Percentiles rank a stretch among this genome's conserved stretches.
Conservation (phyloP, 2,888 invertebrate genomes). For the Xestia rhomboidea region DNA sequence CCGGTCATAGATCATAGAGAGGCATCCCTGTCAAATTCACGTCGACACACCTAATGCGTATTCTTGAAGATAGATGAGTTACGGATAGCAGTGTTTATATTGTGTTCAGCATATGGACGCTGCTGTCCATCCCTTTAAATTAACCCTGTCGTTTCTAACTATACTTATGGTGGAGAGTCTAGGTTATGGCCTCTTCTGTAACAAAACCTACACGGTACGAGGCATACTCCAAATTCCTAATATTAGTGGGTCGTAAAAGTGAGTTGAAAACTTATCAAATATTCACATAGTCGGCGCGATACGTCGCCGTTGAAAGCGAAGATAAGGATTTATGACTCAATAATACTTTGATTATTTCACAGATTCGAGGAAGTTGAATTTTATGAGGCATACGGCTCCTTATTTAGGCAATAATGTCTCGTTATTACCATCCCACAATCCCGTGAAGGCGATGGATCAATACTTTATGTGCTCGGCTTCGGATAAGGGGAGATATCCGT, state of each 20-base stretch:
- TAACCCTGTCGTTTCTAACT: not conserved
- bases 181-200: not conserved
- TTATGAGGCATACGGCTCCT: conserved; percentile 85
- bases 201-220: conserved; percentile 8
- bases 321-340: conserved; percentile 88
- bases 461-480: conserved; percentile 68
- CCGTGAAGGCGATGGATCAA: conserved; percentile 75
- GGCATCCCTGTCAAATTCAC: not conserved
- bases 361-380: conserved; percentile 87
- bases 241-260: conserved; percentile 69
- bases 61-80: not conserved
- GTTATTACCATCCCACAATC: conserved; percentile 78
- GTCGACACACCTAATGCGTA: not conserved
- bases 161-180: not conserved
- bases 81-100: too few species aligned
- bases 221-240: conserved; percentile 56
- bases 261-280: conserved; percentile 82
- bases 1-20: not conserved
- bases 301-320: conserved; percentile 74
- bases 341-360: conserved; percentile 89
- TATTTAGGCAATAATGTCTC: conserved; percentile 85
- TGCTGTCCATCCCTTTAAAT: not conserved
- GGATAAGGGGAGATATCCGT: conserved; percentile 63
- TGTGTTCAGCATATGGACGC: not conserved
- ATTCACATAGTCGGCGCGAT: conserved; percentile 82